These are phyloP conservation scores for Macrobrachium nipponense DNA, from an alignment of 1,140 invertebrate genomes.

Conservation along the genomic window DNA sequence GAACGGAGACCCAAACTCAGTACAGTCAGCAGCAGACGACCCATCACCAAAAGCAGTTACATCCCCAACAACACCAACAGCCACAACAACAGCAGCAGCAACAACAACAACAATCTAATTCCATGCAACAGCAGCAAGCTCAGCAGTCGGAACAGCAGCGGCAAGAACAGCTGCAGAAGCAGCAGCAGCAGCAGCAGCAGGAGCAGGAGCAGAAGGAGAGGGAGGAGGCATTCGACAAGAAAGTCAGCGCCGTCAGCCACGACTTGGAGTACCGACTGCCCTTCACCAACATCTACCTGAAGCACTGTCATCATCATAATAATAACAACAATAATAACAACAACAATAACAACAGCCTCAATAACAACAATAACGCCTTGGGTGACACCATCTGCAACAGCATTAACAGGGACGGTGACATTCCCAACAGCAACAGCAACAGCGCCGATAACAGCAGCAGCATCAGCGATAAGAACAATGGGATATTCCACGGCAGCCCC, in stretches of 20 bases:
- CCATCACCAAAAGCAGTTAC: not conserved
- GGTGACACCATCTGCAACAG: slow-evolving; percentile 31
- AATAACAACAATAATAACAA: not conserved
- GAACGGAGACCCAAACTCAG: no score
- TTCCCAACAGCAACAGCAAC: slow-evolving; percentile 27
- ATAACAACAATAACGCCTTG: slow-evolving; percentile 24
- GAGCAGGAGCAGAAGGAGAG: slow-evolving; percentile 15
- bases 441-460: not conserved
- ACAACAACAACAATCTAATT: not conserved
- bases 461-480: not conserved
- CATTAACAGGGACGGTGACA: not conserved
- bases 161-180: not conserved
- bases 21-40: not conserved
- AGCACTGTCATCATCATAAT: slow-evolving; percentile 23
- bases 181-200: slow-evolving; percentile 4
- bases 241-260: slow-evolving; percentile 34
- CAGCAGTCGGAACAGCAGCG: not conserved
- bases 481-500: no score
- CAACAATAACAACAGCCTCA: slow-evolving; percentile 41
- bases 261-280: slow-evolving; percentile 55
- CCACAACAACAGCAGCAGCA: slow-evolving; percentile 31
- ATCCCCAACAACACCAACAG: slow-evolving; percentile 27
- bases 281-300: slow-evolving; percentile 51
- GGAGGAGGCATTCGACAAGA: slow-evolving; percentile 24
- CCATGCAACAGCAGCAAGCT: not conserved